These are phyloP conservation scores for Harpagifer antarcticus DNA, from an alignment of 2,797 vertebrate genomes.

Conservation along the genomic window DNA sequence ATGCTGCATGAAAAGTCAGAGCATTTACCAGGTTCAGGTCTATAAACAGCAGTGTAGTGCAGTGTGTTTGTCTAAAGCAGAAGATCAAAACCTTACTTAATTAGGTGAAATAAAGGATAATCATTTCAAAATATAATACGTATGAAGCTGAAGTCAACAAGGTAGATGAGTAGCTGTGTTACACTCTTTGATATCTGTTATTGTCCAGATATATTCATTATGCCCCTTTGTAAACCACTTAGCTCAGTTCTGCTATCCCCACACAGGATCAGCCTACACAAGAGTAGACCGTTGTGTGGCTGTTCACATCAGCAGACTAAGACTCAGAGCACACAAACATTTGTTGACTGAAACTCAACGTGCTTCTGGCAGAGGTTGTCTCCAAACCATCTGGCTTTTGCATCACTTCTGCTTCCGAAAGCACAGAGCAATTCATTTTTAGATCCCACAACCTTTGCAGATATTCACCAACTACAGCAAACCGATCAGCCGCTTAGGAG, in stretches of 20 bases:
- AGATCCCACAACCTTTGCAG: constrained; percentile 5
- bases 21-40: neutral
- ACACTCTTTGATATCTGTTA: constrained; percentile 8
- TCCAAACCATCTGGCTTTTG: constrained; percentile 60
- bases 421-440: constrained; percentile 28
- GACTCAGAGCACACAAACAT: constrained; percentile 33
- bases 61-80: neutral
- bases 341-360: constrained; percentile 51
- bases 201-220: constrained; percentile 5
- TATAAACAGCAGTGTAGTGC: neutral
- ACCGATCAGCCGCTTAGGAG: constrained; percentile 9
- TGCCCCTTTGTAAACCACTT: neutral
- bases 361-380: constrained; percentile 28
- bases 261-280: neutral
- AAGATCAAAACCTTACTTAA: constrained; percentile 14
- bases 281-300: constrained; percentile 14
- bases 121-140: constrained; percentile 7
- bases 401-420: constrained; percentile 42
- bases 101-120: constrained; percentile 1
- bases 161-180: constrained; percentile 9
- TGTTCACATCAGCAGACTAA: constrained; percentile 18
- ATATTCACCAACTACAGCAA: constrained; percentile 11
- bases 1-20: neutral
- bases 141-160: constrained; percentile 11
- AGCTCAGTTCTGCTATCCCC: neutral